phyloP scores from a whole-genome alignment of 1,140 invertebrate genomes.

The Pristionchus pacificus region DNA sequence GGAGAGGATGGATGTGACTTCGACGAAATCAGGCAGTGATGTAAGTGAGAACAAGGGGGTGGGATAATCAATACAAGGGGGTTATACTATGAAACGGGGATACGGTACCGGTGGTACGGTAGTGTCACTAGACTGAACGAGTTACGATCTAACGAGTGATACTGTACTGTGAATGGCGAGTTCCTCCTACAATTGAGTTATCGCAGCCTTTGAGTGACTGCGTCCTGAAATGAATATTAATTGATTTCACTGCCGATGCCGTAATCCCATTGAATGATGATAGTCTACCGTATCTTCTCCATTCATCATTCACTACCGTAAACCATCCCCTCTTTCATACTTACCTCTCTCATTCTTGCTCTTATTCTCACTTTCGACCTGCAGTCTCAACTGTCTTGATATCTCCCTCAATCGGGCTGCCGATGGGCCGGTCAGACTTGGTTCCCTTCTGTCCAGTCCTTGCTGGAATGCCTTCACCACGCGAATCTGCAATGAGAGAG shows the following conservation, averaged over 20 bases:
- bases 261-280: neutral
- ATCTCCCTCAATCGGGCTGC: conserved; percentile 54
- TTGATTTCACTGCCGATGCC: neutral
- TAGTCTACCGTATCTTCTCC: neutral
- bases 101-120: no score
- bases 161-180: no score
- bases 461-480: conserved; percentile 55
- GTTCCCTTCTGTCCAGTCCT: conserved; percentile 51
- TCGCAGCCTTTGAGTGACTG: neutral
- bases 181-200: neutral
- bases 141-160: no score
- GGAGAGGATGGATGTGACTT: no score
- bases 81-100: no score
- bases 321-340: neutral
- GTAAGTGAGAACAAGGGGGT: no score
- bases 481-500: conserved; percentile 52
- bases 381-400: conserved; percentile 53
- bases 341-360: conserved; percentile 1
- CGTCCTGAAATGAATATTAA: neutral
- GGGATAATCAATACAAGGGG: no score
- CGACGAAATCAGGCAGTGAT: no score
- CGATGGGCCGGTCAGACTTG: conserved; percentile 53
- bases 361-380: conserved; percentile 48
- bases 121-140: no score
- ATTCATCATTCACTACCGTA: neutral